Conservation (phyloP, 2,113 vertebrate genomes). For the Cyprichromis sp. region DNA sequence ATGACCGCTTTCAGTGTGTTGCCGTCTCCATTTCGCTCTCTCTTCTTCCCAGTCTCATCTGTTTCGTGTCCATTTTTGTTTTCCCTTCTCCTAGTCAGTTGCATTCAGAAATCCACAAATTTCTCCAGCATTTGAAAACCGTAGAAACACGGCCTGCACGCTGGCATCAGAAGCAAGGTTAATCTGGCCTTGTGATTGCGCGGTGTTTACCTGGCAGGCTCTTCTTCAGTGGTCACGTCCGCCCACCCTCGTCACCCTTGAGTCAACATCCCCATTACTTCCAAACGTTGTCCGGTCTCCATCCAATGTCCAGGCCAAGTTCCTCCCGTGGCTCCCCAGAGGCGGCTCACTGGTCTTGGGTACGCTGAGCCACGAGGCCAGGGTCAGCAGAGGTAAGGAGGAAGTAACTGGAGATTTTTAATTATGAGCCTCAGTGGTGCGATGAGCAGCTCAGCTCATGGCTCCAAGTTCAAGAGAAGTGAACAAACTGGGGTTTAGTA, state of each 20-base stretch:
- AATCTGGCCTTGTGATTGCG: background rate
- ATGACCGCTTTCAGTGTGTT: background rate
- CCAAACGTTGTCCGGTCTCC: slow-evolving; percentile 25
- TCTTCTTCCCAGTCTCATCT: background rate
- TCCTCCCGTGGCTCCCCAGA: slow-evolving; percentile 41
- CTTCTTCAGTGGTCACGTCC: background rate
- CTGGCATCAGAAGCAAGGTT: background rate
- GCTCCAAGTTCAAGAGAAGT: slow-evolving; percentile 6
- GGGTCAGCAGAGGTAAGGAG: slow-evolving; percentile 42
- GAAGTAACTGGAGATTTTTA: slow-evolving; percentile 58
- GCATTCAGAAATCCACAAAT: background rate
- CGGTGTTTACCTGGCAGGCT: slow-evolving; percentile 39
- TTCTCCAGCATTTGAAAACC: background rate
- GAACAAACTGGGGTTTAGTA: slow-evolving; percentile 17
- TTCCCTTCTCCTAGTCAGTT: background rate
- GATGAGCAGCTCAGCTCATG: slow-evolving; percentile 37
- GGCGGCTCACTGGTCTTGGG: slow-evolving; percentile 21
- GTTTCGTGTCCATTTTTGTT: background rate
- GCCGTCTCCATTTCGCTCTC: background rate
- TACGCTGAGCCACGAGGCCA: slow-evolving; percentile 2
- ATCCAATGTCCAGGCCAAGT: slow-evolving; percentile 38
- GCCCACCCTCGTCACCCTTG: slow-evolving; percentile 36
- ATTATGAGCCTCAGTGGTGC: slow-evolving; percentile 55
- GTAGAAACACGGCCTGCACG: background rate
- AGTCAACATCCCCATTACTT: slow-evolving; percentile 54